Evolutionary conservation across 2,888 invertebrate species (phyloP), one percentile per base, ranked within the genome.

Genomic region (Trilocha varians): DNA sequence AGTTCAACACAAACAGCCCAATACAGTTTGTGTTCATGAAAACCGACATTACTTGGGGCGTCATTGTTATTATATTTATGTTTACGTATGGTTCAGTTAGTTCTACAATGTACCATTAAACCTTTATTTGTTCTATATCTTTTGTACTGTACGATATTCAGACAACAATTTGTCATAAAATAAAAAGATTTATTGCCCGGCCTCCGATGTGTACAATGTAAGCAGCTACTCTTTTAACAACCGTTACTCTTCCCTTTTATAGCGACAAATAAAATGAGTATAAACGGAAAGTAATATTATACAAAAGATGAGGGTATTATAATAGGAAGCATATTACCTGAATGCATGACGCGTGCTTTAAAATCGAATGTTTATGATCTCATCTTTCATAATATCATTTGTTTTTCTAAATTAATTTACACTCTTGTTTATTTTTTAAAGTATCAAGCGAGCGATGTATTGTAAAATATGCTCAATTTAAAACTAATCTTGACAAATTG

Each of bases 151-250:
- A 57, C 57, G 59, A 44, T 50, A 59, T 59, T 63, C 73, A 70
- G 73, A 76, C 79, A 78, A 76, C 82, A 78, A 85, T 85, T 84
- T 85, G 84, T 85, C 84, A 85, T 84, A 83, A 84, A 85, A 83
- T 80, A 79, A 76, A 83, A 75, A 84, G 83, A 85, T 85, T 84
- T 84, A 84, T 84, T 63, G 70, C 65, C 57, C 50, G 59, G 48
- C 59, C 62, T 58, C 63, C 62, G 55, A 66, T 63, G 71, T 68
- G 71, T 65, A 70, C 72, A 70, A 72, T 69, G 65, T 66, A 63
- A 62, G 62, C 63, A 58, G 65, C 59, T 62, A 71, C 77, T 78
- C 72, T 74, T 66, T 73, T 78, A 77, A 71, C 72, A 74, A 65
- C 78, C 78, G 76, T 80, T 78, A 82, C 70, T 70, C 72, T 71